These are phyloP conservation scores for Andricus grossulariae DNA, from an alignment of 1,140 invertebrate species.

Conservation along the genomic window DNA sequence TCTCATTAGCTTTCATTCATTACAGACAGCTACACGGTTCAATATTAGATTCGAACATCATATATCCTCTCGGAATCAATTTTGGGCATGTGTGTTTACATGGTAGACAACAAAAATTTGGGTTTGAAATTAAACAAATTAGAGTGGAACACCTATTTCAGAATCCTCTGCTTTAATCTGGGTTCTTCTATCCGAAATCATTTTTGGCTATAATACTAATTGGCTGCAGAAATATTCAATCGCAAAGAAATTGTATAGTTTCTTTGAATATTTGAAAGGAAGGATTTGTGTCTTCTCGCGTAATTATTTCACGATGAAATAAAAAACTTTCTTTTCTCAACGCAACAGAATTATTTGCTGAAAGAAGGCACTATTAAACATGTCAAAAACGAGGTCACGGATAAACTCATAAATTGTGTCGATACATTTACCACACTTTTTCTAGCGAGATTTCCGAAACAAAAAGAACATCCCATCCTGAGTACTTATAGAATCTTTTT, in stretches of 20 bases:
- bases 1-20: slow-evolving; percentile 28
- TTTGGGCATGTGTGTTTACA: neutral
- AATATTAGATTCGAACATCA: slow-evolving; percentile 12
- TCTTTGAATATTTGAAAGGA: too few relatives aligned
- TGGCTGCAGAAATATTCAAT: too few relatives aligned
- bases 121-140: too few relatives aligned
- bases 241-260: too few relatives aligned
- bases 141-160: too few relatives aligned
- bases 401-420: slow-evolving; percentile 45
- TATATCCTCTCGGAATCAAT: neutral
- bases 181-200: too few relatives aligned
- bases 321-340: neutral
- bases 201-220: too few relatives aligned
- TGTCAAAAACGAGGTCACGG: slow-evolving; percentile 46
- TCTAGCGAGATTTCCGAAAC: neutral
- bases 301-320: too few relatives aligned
- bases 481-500: neutral
- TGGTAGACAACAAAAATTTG: neutral
- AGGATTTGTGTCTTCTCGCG: too few relatives aligned
- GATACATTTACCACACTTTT: slow-evolving; percentile 39
- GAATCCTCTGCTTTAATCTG: too few relatives aligned
- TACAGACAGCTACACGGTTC: neutral
- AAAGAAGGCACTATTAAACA: slow-evolving; percentile 41
- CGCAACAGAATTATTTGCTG: neutral
- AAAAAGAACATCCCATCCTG: neutral